Conservation (phyloP, 2,113 vertebrate genomes). For the Cnemophilus loriae region DNA sequence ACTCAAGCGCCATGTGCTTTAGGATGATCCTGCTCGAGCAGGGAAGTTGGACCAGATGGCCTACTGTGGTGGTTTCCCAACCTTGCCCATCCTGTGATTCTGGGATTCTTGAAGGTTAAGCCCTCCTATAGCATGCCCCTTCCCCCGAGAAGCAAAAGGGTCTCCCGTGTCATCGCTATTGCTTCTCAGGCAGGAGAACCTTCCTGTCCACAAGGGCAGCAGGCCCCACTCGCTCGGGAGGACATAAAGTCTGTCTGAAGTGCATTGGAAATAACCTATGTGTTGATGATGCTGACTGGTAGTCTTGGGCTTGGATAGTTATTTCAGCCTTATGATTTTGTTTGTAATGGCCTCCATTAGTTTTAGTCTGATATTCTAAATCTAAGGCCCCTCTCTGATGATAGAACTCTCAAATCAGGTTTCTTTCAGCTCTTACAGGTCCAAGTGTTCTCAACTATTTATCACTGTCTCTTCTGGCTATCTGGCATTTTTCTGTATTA, state of each 20-base stretch:
- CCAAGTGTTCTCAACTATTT: neutral
- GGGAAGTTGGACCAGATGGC: neutral
- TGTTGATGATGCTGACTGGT: neutral
- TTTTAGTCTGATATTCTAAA: neutral
- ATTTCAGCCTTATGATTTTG: neutral
- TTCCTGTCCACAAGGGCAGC: neutral
- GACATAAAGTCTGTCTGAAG: neutral
- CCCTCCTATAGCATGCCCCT: neutral
- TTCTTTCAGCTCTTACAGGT: neutral
- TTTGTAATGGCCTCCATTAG: neutral
- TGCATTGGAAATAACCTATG: neutral
- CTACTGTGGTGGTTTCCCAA: neutral
- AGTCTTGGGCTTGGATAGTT: neutral
- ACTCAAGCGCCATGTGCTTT: neutral
- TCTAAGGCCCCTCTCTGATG: neutral
- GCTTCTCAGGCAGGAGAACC: neutral
- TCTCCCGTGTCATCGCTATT: neutral
- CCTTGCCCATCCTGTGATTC: neutral
- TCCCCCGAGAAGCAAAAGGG: neutral
- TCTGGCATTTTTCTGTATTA: neutral
- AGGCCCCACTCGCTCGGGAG: neutral
- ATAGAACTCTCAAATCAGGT: neutral
- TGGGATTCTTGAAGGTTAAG: neutral
- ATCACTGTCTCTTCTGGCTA: neutral
- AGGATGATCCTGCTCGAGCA: neutral